Evolutionary conservation across 2,888 invertebrate species (phyloP).

Genomic region (Chrysolina americana): DNA sequence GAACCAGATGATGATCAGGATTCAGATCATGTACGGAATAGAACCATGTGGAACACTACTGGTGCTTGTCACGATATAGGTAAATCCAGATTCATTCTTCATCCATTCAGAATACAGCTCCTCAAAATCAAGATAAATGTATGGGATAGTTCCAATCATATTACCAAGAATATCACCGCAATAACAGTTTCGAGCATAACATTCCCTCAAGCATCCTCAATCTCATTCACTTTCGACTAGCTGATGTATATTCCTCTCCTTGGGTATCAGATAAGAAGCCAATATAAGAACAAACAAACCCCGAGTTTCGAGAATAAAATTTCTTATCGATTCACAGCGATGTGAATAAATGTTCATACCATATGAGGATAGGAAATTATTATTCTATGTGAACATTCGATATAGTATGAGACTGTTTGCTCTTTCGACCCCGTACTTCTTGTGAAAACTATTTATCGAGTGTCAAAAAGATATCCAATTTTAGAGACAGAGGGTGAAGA

Average conservation of each 20-base stretch:
- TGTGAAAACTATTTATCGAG: constrained; percentile 58
- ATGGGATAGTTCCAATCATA: too few relatives aligned
- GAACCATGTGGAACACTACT: too few relatives aligned
- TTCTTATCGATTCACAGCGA: constrained; percentile 40
- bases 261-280: constrained; percentile 5
- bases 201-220: neutral
- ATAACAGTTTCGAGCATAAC: too few relatives aligned
- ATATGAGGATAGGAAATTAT: constrained; percentile 47
- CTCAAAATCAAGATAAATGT: too few relatives aligned
- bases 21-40: too few relatives aligned
- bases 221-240: neutral
- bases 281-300: constrained; percentile 7
- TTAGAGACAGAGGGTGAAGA: constrained; percentile 57
- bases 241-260: neutral
- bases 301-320: constrained; percentile 38
- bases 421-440: constrained; percentile 52
- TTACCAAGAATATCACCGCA: too few relatives aligned
- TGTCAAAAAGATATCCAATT: constrained; percentile 61
- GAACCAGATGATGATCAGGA: too few relatives aligned
- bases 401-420: constrained; percentile 44
- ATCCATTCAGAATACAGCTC: too few relatives aligned
- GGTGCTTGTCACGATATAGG: too few relatives aligned
- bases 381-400: constrained; percentile 47
- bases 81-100: too few relatives aligned
- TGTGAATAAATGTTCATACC: constrained; percentile 44